Evolutionary conservation across 2,888 invertebrate genomes (phyloP), one percentile per base, ranked within the genome.

Genomic region (Rhingia campestris): DNA sequence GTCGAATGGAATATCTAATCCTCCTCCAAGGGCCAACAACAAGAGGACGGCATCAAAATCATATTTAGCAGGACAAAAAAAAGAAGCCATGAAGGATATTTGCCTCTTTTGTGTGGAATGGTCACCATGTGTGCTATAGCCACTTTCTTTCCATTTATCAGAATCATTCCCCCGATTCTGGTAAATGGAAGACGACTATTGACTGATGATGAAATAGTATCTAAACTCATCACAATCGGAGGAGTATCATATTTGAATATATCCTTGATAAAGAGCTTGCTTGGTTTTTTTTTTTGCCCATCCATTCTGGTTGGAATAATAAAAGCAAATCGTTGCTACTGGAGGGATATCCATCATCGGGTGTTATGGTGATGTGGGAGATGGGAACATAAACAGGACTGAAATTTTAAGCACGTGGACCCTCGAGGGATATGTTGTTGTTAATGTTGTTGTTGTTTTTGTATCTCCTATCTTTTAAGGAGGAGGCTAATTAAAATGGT

Each of bases 401-500:
- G 47, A 74, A 58, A 49, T 74, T 56, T 66, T 49, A 74, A 56
- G 64, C 74, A 56, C 73, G 63, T 64, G 64, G 47, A 56, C 56
- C 56, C 64, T 64, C 9, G 39, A 47, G 63, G 73, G 73, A 39
- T 53, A 56, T 39, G 22, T 43, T 53, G 22, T 22, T 63, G 10
- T 14, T 22, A n/a, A 54, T 35, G 37, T 66, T 64, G 39, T 43
- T 54, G 37, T 43, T 58, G n/a, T 49, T 59, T 49, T 53, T 53
- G 12, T 22, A 7, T 53, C 10, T 54, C 12, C 4, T 33, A 43
- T 32, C 54, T 32, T 54, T 51, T 22, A 32, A 33, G 7, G 4
- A 3, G 14, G 56, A 33, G 41, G 6, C 74, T 66, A 74, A 74
- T 74, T 66, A 66, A 51, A 66, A 66, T 54, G 22, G 58, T 39